phyloP scores from a whole-genome alignment of 2,797 vertebrate species.

The Eutrigla gurnardus region DNA sequence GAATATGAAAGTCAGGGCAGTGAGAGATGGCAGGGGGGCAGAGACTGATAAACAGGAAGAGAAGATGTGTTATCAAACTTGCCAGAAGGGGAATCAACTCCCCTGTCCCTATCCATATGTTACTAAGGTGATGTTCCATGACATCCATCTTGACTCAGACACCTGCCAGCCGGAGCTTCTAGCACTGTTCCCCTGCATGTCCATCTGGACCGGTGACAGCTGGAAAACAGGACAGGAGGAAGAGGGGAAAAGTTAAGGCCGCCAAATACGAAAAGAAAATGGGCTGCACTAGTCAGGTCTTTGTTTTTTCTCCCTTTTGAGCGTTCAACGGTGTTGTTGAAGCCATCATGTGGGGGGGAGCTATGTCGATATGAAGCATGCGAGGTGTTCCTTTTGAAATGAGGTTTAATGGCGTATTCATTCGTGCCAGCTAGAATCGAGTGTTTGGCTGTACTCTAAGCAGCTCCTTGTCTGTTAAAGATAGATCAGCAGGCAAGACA shows the following conservation, averaged over 20 bases:
- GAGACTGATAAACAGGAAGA: slow-evolving; percentile 40
- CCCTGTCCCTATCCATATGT: slow-evolving; percentile 80
- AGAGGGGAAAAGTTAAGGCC: slow-evolving; percentile 38
- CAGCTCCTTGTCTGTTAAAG: slow-evolving; percentile 65
- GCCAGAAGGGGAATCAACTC: slow-evolving; percentile 79
- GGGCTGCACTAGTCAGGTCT: slow-evolving; percentile 14
- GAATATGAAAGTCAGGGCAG: slow-evolving; percentile 32
- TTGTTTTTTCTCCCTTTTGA: slow-evolving; percentile 8
- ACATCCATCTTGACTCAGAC: slow-evolving; percentile 80
- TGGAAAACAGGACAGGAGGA: slow-evolving; percentile 56
- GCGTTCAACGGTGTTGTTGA: slow-evolving; percentile 19
- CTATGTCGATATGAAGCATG: slow-evolving; percentile 40
- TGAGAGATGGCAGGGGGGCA: slow-evolving; percentile 25
- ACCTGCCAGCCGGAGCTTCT: slow-evolving; percentile 76
- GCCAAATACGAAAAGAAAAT: slow-evolving; percentile 40
- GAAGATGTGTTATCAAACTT: slow-evolving; percentile 58
- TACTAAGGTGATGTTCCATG: slow-evolving; percentile 82
- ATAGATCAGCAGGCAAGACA: slow-evolving; percentile 69
- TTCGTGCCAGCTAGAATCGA: slow-evolving; percentile 44
- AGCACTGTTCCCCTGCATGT: slow-evolving; percentile 61
- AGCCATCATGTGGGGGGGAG: slow-evolving; percentile 17
- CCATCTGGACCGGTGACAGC: slow-evolving; percentile 75
- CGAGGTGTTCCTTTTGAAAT: slow-evolving; percentile 44
- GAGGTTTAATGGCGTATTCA: slow-evolving; percentile 47
- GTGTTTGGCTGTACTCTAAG: slow-evolving; percentile 54